Base-by-base conservation (phyloP, 2,888 invertebrate genomes). In the Drosophila macrospina region DNA sequence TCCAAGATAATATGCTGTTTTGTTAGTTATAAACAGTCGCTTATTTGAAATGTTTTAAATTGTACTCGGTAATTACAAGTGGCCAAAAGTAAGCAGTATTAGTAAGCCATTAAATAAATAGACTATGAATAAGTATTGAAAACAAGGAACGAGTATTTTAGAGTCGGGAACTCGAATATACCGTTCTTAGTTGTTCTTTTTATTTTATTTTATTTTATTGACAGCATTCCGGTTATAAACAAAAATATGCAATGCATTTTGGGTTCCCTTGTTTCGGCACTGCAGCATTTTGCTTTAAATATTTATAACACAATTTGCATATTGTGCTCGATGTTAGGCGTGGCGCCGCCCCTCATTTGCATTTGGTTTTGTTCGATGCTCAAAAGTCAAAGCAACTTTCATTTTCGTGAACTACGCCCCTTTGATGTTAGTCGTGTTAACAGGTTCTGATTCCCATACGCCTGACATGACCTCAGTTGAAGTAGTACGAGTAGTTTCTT, bases 401-500 rank as follows among this genome's bases (percentile, higher is more conserved):
- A 71, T 70, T 80, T 69, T 69, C 54, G 64, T 69, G 67, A 78
- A 70, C 80, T 80, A 75, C 83, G 83, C 86, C 83, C 70, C 76
- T 83, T 84, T 69, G 80, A 72, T 84, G 83, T 84, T 69, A 61
- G 78, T 57, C 74, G 57, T 85, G 82, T 82, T 74, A 85, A 82
- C 77, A 66, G 71, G 69, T 68, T 63, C 71, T 66, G 62, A 47
- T 61, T 45, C 56, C 13, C 61, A 55, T 44, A 54, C 52, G 52
- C 39, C n/a, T 60, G 36, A 61, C 41, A 26, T 16, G 41, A 24
- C 55, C 16, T 5, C 28, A 48, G 26, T 47, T 57, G 20, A 48
- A 73, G 63, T 20, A 73, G 63, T 20, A 20, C 20, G 20, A 20
- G 20, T 60, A 64, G 60, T 61, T 63, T 41, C 51, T 30, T 37